Base-by-base conservation (phyloP, 2,113 vertebrate species). In the Larimichthys polyactis region DNA sequence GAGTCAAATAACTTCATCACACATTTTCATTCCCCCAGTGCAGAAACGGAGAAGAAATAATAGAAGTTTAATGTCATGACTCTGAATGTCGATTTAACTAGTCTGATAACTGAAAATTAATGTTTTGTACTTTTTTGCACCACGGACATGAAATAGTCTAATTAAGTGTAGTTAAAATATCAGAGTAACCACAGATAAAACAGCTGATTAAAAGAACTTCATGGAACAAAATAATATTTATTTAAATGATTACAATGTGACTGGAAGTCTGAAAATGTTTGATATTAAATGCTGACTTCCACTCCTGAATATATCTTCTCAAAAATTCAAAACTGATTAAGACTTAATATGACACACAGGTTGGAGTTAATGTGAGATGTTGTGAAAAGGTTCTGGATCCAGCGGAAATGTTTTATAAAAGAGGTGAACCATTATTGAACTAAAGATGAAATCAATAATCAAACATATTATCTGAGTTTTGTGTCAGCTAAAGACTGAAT, bases 11-110 rank as follows among this genome's bases (percentile, higher is more conserved):
- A 44, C 27, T 19, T 66, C 16, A 0, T 4, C 36, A 57, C 49
- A 54, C 29, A 60, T 14, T 43, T 20, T 24, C 11, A 58, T 55
- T 63, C 27, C 27, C 20, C 79, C 46, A 20, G 63, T 27, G 11
- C 9, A 68, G 46, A 81, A 58, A 69, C n/a, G 12, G 14, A 40
- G 60, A 79, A 64, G 64, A 24, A 62, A 67, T 64, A 90, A 83
- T 79, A 71, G 68, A 87, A 71, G 32, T 89, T 81, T 81, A 36
- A 91, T 87, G 63, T 75, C 85, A 83, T 72, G 74, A 85, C 81
- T 74, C 85, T 85, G 63, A 82, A 81, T 83, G 80, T 81, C 80
- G 71, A 91, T 88, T 89, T 85, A 85, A 85, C 82, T 44, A 32
- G 22, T 32, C 58, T 65, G 51, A 86, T 81, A 65, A 67, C 64